These are phyloP conservation scores for Acanthaster planci DNA, from an alignment of 35 echinoderm and acorn worm genomes.

Conservation along the genomic window DNA sequence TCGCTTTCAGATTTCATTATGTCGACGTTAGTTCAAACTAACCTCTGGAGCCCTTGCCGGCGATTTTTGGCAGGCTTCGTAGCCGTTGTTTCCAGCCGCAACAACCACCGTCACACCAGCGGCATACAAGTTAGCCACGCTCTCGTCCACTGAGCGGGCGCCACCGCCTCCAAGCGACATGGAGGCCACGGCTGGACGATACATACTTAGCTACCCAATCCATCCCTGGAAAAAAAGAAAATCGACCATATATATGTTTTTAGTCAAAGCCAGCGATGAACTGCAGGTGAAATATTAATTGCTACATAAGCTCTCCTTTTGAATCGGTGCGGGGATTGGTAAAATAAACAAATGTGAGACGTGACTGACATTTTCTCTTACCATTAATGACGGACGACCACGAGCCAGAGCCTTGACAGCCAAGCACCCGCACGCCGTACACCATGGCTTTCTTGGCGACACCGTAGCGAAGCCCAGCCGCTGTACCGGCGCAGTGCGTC, in stretches of 20 bases:
- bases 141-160: slow-evolving; percentile 70
- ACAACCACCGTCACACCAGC: slow-evolving; percentile 61
- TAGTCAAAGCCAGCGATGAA: no score
- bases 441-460: slow-evolving; percentile 77
- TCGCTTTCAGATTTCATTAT: neutral
- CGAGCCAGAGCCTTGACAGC: slow-evolving; percentile 67
- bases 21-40: no score
- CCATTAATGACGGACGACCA: slow-evolving; percentile 77
- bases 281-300: no score
- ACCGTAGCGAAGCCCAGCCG: slow-evolving; percentile 58
- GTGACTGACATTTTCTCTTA: slow-evolving; percentile 13
- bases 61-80: slow-evolving; percentile 74
- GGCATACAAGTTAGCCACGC: slow-evolving; percentile 36
- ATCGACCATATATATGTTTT: neutral
- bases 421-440: slow-evolving; percentile 67
- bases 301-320: no score
- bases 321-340: no score
- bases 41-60: slow-evolving; percentile 81
- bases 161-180: slow-evolving; percentile 87
- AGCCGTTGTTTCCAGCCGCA: slow-evolving; percentile 70
- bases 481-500: slow-evolving; percentile 82
- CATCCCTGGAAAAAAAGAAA: slow-evolving; percentile 55
- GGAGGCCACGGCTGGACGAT: slow-evolving; percentile 75
- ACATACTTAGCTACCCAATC: slow-evolving; percentile 75
- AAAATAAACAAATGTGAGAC: no score